phyloP scores from a whole-genome alignment of 2,797 vertebrate genomes.

The Xenentodon cancila region DNA sequence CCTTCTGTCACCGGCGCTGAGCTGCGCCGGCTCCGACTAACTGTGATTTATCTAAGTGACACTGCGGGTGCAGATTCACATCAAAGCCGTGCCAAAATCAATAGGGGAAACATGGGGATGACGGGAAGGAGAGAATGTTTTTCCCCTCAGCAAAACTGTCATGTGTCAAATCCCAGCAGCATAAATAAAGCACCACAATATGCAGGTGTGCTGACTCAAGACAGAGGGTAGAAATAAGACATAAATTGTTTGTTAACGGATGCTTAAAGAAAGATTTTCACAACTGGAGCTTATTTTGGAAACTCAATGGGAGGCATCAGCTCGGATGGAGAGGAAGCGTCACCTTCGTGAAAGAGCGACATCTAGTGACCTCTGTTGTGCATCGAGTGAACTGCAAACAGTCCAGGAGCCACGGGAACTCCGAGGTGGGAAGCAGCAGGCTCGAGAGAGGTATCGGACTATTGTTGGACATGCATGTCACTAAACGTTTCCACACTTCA shows the following conservation, averaged over 20 bases:
- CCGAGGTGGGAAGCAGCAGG: no score
- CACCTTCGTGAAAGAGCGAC: constrained; percentile 46
- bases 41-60: constrained; percentile 93
- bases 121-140: constrained; percentile 44
- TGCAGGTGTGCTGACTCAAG: constrained; percentile 72
- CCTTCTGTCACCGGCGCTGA: constrained; percentile 90
- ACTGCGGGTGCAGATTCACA: constrained; percentile 89
- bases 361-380: constrained; percentile 74
- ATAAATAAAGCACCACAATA: constrained; percentile 67
- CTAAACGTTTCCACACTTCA: no score
- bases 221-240: constrained; percentile 49
- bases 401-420: not conserved
- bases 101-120: constrained; percentile 82
- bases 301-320: constrained; percentile 12
- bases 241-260: constrained; percentile 72
- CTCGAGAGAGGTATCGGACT: no score
- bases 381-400: constrained; percentile 50
- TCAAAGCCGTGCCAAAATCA: constrained; percentile 86
- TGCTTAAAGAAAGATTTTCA: constrained; percentile 53
- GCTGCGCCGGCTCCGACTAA: constrained; percentile 90
- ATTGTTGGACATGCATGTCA: no score
- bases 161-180: constrained; percentile 61
- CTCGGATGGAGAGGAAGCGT: constrained; percentile 16
- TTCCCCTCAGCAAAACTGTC: constrained; percentile 71
- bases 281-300: constrained; percentile 46